Percentiles rank a stretch among this genome's conserved stretches.
Evolutionary conservation across 2,113 vertebrate species (phyloP).

Genomic region (Danio rerio): DNA sequence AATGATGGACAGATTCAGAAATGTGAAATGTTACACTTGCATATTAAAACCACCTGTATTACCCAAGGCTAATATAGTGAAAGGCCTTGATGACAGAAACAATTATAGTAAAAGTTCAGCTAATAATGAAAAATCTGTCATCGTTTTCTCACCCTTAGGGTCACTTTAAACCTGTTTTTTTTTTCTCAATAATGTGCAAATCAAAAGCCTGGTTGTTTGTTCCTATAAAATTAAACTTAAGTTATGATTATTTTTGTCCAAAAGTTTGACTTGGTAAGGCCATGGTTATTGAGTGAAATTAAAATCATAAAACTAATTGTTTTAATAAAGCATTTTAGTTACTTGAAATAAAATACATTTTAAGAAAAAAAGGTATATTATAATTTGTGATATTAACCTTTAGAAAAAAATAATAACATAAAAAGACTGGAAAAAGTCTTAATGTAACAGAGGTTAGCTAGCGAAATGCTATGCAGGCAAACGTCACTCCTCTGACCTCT

Average conservation of each 20-base stretch:
- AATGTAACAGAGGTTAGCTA: no score
- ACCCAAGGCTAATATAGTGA: constrained; percentile 5
- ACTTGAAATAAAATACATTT: no score
- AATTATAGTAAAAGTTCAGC: constrained; percentile 16
- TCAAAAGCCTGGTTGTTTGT: background rate
- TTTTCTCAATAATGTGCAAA: background rate
- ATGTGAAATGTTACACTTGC: background rate
- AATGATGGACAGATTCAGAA: constrained; percentile 4
- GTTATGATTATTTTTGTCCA: background rate
- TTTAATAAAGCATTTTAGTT: no score
- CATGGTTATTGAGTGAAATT: no score
- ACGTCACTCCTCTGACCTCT: no score
- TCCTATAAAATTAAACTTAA: background rate
- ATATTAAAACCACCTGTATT: constrained; percentile 1
- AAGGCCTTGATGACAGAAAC: background rate
- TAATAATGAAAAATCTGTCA: background rate
- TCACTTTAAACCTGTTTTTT: background rate
- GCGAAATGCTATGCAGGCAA: no score
- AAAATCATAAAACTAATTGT: no score
- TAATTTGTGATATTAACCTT: no score
- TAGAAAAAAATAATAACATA: no score
- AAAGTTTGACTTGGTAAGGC: background rate
- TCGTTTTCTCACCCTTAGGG: background rate
- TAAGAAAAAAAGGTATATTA: no score
- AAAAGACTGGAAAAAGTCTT: no score